These are phyloP conservation scores for Aspidoscelis tigris DNA, from an alignment of 2,113 vertebrate species.

Conservation along the genomic window DNA sequence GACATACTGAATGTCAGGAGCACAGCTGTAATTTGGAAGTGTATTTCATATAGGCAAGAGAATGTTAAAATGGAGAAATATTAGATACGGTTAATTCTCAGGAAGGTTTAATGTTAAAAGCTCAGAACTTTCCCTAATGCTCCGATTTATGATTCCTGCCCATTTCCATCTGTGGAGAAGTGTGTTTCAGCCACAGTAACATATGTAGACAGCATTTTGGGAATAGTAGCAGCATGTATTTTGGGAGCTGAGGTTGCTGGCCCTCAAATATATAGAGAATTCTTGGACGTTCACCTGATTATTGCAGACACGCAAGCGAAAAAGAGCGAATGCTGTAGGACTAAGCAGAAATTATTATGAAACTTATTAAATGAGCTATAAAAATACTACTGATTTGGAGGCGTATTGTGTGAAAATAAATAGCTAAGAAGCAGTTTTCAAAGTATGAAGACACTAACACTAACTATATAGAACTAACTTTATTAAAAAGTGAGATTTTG, in stretches of 20 bases:
- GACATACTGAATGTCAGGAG: conserved; percentile 9
- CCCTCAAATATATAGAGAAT: not conserved
- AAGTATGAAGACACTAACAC: no score
- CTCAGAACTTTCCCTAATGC: not conserved
- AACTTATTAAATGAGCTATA: not conserved
- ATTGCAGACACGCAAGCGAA: conserved; percentile 24
- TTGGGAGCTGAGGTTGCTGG: not conserved
- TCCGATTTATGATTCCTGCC: not conserved
- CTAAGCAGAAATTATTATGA: not conserved
- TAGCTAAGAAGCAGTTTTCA: not conserved
- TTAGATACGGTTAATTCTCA: conserved; percentile 12
- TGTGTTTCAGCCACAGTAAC: not conserved
- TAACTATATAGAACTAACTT: no score
- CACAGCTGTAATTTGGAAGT: conserved; percentile 5
- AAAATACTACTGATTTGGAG: not conserved
- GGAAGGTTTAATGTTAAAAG: not conserved
- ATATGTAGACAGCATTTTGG: not conserved
- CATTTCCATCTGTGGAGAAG: not conserved
- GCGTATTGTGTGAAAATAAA: not conserved
- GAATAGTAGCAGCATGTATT: not conserved
- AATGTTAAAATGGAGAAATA: conserved; percentile 15
- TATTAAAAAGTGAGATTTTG: no score
- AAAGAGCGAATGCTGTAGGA: not conserved
- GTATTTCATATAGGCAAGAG: not conserved
- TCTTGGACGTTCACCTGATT: not conserved